Evolutionary conservation across 2,888 invertebrate species (phyloP).

Genomic region (Gymnocheta viridis): DNA sequence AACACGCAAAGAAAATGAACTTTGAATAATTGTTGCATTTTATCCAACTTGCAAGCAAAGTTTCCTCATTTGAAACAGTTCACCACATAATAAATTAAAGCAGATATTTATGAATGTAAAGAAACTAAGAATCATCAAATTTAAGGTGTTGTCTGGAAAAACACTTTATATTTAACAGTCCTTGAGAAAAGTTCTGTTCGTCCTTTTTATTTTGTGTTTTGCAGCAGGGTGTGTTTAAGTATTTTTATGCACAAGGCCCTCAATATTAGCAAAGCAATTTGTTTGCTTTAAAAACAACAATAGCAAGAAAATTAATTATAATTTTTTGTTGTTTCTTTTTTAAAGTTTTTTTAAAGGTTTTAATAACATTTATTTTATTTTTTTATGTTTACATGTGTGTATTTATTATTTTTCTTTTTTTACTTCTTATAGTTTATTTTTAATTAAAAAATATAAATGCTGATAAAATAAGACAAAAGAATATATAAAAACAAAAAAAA

Average conservation of each 20-base stretch:
- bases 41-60: not conserved
- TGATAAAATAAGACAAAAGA: not conserved
- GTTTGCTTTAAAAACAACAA: constrained; percentile 10
- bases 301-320: constrained; percentile 42
- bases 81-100: not conserved
- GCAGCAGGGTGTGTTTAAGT: not conserved
- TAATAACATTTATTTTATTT: constrained; percentile 13
- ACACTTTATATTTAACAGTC: constrained; percentile 4
- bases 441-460: constrained; percentile 4
- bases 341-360: not conserved
- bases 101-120: not conserved
- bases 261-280: constrained; percentile 5
- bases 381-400: not conserved
- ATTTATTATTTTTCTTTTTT: too few relatives aligned
- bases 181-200: not conserved
- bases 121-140: not conserved
- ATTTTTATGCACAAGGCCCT: not conserved
- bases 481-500: not conserved
- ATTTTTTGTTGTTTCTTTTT: not conserved
- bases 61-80: not conserved
- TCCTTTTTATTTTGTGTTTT: not conserved
- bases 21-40: constrained; percentile 34
- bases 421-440: not conserved
- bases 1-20: not conserved
- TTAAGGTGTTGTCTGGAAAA: not conserved